phyloP scores from a whole-genome alignment of 2,888 invertebrate genomes.

The Melolontha melolontha region DNA sequence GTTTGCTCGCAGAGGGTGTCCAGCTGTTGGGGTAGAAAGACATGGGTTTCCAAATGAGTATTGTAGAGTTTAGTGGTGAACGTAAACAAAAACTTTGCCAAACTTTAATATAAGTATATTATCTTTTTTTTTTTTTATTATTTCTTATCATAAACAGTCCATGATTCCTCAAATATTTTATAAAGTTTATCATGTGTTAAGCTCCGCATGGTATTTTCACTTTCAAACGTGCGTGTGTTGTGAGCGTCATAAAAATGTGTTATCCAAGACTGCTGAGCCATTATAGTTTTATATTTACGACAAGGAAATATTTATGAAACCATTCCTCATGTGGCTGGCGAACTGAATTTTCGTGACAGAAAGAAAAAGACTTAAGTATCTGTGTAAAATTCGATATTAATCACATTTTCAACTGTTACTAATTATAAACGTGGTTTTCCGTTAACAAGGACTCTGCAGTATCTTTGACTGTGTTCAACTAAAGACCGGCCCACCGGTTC shows the following conservation, averaged over 20 bases:
- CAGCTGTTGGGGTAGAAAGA: slow-evolving; percentile 48
- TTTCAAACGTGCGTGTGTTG: slow-evolving; percentile 33
- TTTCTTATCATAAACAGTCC: slow-evolving; percentile 10
- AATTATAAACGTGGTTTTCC: slow-evolving; percentile 5
- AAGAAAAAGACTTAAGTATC: slow-evolving; percentile 18
- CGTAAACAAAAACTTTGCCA: slow-evolving; percentile 20
- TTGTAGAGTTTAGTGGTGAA: background rate
- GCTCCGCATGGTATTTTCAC: slow-evolving; percentile 4
- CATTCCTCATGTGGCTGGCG: slow-evolving; percentile 39
- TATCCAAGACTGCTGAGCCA: slow-evolving; percentile 29
- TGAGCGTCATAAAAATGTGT: slow-evolving; percentile 36
- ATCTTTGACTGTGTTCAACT: slow-evolving; percentile 9
- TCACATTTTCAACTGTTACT: background rate
- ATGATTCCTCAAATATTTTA: slow-evolving; percentile 9
- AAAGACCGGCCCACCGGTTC: slow-evolving; percentile 37
- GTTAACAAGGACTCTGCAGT: background rate
- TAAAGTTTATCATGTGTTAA: slow-evolving; percentile 25
- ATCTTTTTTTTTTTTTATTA: background rate
- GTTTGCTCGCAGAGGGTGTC: slow-evolving; percentile 51
- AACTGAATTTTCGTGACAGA: slow-evolving; percentile 28
- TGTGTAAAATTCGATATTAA: slow-evolving; percentile 18
- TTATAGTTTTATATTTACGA: slow-evolving; percentile 33
- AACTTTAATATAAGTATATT: background rate
- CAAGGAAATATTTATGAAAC: slow-evolving; percentile 34
- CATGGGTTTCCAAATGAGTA: slow-evolving; percentile 8